Evolutionary conservation across 2,113 vertebrate species (phyloP), one percentile per base, ranked within the genome.

Genomic region (Leptobrachium leishanense): DNA sequence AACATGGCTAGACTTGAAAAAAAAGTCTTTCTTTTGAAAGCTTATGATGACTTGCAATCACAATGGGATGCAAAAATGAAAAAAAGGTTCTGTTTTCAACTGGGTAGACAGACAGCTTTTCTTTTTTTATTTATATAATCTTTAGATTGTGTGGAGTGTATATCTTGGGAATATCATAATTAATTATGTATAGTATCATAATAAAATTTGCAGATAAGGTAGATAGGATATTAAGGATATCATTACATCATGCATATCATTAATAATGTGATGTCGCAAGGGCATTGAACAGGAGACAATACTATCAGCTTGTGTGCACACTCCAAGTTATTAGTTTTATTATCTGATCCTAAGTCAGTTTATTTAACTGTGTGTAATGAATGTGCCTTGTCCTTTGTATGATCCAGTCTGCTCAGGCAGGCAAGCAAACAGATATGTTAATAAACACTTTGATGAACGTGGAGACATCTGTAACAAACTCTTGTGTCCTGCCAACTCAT

Each of bases 401-500:
- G 41, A 53, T 53, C 69, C 68, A 79, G 76, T 54, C 40, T 79
- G n/a, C 57, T 54, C 43, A 43, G 62, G 40, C n/a, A n/a, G n/a
- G n/a, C 72, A 68, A 72, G 46, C 77, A 72, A 59, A 64, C 40
- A 66, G 77, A 79, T 79, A 79, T 72, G 77, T 72, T 72, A 79
- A 79, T 79, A 79, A 79, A 72, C 69, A 72, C 31, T 7, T 39
- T 84, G 86, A 89, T 89, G 90, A 90, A 90, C 59, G 83, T 84
- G 85, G 71, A 85, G 79, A 72, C 7, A 81, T 82, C 66, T 43
- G 85, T 86, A 85, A 90, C 86, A 87, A 88, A 88, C 84, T 84
- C 83, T 73, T 55, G 2, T 2, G 76, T 85, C 72, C 87, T 84
- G 82, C 86, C 85, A 77, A 84, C 82, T 87, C 74, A 68, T 81